Evolutionary conservation across 2,113 vertebrate species (phyloP).

Genomic region (Colistium nudipinnis): DNA sequence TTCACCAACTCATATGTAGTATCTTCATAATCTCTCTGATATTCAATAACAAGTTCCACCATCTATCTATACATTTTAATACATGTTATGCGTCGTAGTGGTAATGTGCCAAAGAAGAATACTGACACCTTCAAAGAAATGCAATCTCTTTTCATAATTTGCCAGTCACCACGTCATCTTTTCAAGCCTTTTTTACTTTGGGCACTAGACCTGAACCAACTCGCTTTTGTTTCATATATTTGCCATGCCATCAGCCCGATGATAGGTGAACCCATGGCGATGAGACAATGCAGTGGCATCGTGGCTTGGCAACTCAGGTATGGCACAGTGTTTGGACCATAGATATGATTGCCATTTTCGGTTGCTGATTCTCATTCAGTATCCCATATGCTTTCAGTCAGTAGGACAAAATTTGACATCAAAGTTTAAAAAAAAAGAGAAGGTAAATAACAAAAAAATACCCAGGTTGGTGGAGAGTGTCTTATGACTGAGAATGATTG

Average conservation of each 20-base stretch:
- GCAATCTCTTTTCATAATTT: constrained; percentile 74
- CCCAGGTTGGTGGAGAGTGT: constrained; percentile 48
- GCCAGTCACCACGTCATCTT: constrained; percentile 61
- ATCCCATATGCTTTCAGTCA: constrained; percentile 77
- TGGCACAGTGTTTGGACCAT: constrained; percentile 83
- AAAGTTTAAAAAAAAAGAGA: constrained; percentile 46
- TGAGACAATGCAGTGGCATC: constrained; percentile 66
- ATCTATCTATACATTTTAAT: constrained; percentile 99
- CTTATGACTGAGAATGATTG: constrained; percentile 40
- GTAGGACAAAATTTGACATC: constrained; percentile 76
- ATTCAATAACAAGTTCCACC: constrained; percentile 95
- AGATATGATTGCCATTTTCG: constrained; percentile 63
- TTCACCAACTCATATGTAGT: constrained; percentile 75
- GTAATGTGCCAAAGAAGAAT: constrained; percentile 94
- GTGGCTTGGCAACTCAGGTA: constrained; percentile 76
- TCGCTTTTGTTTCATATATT: constrained; percentile 46
- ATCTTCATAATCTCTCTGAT: constrained; percentile 86
- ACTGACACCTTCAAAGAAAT: constrained; percentile 98
- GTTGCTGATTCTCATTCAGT: constrained; percentile 66
- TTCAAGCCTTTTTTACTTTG: constrained; percentile 61
- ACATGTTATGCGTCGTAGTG: constrained; percentile 98
- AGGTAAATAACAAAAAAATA: constrained; percentile 38
- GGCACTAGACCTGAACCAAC: constrained; percentile 62
- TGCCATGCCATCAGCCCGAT: constrained; percentile 41
- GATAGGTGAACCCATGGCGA: constrained; percentile 42